Base-by-base conservation (phyloP, 2,113 vertebrate species). In the Anas platyrhynchos region DNA sequence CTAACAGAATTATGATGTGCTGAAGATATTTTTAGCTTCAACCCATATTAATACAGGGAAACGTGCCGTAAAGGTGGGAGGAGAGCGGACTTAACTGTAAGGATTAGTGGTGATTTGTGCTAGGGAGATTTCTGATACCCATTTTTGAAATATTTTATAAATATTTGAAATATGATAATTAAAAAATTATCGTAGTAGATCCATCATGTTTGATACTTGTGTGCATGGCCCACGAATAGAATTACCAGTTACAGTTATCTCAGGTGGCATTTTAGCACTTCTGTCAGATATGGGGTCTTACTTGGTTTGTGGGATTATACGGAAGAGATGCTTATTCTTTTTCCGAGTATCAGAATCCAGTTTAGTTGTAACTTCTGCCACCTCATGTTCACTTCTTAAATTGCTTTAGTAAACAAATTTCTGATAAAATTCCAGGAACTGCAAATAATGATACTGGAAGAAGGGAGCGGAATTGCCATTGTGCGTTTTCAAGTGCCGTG, bases 11-110 rank as follows among this genome's bases (percentile, higher is more conserved):
- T 75, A 79, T 17, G 59, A 56, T 91, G 67, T 17, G 26, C 74
- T 88, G 46, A 85, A 89, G 62, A 58, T 89, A 68, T 83, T 86
- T 86, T 93, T 96, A 94, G 73, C 52, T 80, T 95, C 56, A 68
- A 20, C 43, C 52, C 55, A 48, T 88, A 88, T 94, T 88, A 65
- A 73, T 44, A 75, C 17, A 88, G 69, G 23, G 79, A 95, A 95
- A 88, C 14, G 73, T 87, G 38, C 27, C 88, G 91, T 27, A 67
- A 75, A 96, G 66, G 91, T 93, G 77, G 90, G 86, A 94, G 91
- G 65, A 82, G 83, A 32, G 50, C 61, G 72, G 48, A 79, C 73
- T 80, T 26, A 65, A 46, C 34, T 94, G 26, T 63, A 38, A 84
- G 52, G 80, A 91, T 92, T 92, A 85, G 44, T 56, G 95, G 31